phyloP scores from a whole-genome alignment of 2,797 vertebrate genomes.

The Cynopterus sphinx region DNA sequence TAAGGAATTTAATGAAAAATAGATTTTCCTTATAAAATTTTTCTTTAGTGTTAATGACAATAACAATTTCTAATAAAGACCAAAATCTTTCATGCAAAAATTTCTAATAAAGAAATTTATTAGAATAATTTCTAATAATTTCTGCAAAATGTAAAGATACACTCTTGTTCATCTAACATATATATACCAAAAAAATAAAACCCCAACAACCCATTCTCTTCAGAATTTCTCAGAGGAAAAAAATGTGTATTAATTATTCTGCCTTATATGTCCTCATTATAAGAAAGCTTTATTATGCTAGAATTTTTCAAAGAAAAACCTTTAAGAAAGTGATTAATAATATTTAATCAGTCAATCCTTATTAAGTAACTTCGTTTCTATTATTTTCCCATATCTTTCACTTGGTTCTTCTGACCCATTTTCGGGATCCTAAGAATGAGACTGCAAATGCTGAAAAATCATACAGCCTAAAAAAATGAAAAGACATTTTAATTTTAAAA shows the following conservation, averaged over 20 bases:
- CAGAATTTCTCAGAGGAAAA: conserved; percentile 51
- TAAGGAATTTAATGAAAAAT: conserved; percentile 51
- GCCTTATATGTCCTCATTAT: neutral
- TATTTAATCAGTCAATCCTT: conserved; percentile 24
- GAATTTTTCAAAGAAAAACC: conserved; percentile 20
- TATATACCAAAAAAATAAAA: neutral
- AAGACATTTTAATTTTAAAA: conserved; percentile 30
- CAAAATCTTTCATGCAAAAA: conserved; percentile 45
- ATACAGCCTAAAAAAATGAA: neutral
- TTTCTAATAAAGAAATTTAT: neutral
- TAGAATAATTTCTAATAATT: too few species aligned
- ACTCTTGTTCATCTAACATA: conserved; percentile 14
- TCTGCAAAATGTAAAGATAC: neutral
- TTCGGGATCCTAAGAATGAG: neutral
- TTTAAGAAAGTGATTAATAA: conserved; percentile 19
- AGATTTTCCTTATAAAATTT: neutral
- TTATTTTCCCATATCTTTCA: conserved; percentile 31
- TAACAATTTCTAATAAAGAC: conserved; percentile 49
- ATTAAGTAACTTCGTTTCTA: conserved; percentile 11
- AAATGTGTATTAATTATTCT: conserved; percentile 16
- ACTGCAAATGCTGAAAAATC: neutral
- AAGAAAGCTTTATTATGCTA: conserved; percentile 36
- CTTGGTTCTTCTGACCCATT: neutral
- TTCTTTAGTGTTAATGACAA: neutral
- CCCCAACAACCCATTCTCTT: neutral